A percentile compares a stretch with the other conserved stretches of the same genome.
Conservation (phyloP, 2,113 vertebrate genomes). For the Empidonax traillii region DNA sequence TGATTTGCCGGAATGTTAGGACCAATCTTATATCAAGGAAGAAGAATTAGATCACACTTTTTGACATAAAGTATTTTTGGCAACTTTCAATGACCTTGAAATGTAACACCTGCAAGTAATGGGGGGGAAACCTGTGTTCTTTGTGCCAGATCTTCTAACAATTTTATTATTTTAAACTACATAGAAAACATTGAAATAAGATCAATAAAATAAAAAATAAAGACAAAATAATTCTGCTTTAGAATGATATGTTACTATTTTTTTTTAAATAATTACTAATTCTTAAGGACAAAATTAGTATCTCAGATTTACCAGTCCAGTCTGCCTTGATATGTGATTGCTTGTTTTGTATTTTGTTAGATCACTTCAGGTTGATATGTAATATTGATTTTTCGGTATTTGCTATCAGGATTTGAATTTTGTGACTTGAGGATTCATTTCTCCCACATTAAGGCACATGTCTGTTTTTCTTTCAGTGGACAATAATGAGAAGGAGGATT, state of each 20-base stretch:
- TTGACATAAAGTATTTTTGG: background rate
- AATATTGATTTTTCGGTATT: background rate
- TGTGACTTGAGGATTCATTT: background rate
- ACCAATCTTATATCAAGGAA: background rate
- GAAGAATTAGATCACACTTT: background rate
- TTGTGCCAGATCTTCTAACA: background rate
- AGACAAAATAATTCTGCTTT: background rate
- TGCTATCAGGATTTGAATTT: background rate
- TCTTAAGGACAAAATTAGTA: background rate
- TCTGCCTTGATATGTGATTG: background rate
- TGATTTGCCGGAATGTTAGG: slow-evolving; percentile 35
- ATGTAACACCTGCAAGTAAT: background rate
- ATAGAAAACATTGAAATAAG: background rate
- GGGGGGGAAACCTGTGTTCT: accelerated
- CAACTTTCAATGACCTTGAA: background rate
- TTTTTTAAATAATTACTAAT: background rate
- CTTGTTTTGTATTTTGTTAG: background rate
- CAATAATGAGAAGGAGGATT: background rate
- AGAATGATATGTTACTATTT: background rate
- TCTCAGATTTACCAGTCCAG: background rate
- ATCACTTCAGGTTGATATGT: background rate
- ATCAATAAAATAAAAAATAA: background rate
- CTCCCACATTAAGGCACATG: background rate
- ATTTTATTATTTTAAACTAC: background rate
- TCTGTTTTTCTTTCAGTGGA: background rate